Evolutionary conservation across 2,888 invertebrate genomes (phyloP), one percentile per base, ranked within the genome.

Genomic region (Pediacus dermestoides): DNA sequence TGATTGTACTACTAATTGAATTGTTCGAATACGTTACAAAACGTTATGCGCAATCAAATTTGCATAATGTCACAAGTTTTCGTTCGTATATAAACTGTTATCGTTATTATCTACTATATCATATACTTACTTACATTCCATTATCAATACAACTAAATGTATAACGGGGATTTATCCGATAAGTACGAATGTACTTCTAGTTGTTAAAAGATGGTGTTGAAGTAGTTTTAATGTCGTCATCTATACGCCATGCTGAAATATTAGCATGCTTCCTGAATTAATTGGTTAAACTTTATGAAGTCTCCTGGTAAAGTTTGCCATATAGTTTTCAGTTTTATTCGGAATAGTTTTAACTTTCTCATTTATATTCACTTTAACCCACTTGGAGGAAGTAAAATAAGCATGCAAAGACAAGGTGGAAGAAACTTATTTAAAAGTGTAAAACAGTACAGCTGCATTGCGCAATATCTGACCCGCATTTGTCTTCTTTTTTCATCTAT

Each of bases 1-100:
- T 9, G 37, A 39, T 45, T 33, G 37, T 33, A 28, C 33, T 22
- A 9, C 32, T 46, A 46, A 48, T 46, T 48, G 43, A 27, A 42
- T 39, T 40, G 37, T 34, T 44, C 16, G 40, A 39, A 33, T 35
- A 28, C 26, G 36, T 30, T 37, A 30, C 15, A 30, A 31, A 10
- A 30, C 31, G 9, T 23, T 6, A 23, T 23, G 10, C 23, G 8
- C 23, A n/a, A 23, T 23, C 23, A 23, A 23, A 23, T 23, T 23
- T 23, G 3, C 23, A 23, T 23, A n/a, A n/a, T n/a, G n/a, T n/a
- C n/a, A n/a, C n/a, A n/a, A n/a, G n/a, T n/a, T n/a, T n/a, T n/a
- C n/a, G n/a, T n/a, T n/a, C n/a, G n/a, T n/a, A n/a, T n/a, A n/a
- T n/a, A n/a, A n/a, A n/a, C n/a, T n/a, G n/a, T n/a, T n/a, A n/a